Evolutionary conservation across 1,140 invertebrate genomes (phyloP).

Genomic region (Caerostris extrusa): DNA sequence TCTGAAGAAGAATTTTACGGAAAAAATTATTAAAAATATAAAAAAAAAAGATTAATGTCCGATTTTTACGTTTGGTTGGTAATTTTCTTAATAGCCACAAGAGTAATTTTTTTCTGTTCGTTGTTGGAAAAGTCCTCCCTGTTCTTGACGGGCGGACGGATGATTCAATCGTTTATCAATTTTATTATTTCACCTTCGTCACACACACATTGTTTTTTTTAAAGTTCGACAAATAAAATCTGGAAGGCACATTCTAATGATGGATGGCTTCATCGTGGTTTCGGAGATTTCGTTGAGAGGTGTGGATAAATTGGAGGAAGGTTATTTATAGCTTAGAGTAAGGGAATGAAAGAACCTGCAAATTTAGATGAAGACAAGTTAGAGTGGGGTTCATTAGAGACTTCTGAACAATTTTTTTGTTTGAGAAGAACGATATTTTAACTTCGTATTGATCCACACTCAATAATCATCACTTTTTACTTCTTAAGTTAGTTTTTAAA

Average conservation of each 20-base stretch:
- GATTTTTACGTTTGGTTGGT: neutral
- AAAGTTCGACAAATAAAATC: neutral
- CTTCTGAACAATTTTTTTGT: too few relatives aligned
- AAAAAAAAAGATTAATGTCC: neutral
- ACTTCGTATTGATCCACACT: too few relatives aligned
- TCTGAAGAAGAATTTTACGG: neutral
- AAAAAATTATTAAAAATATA: neutral
- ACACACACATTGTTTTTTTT: neutral
- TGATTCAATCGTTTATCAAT: neutral
- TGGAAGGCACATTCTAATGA: neutral
- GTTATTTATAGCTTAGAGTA: too few relatives aligned
- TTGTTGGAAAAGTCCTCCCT: neutral
- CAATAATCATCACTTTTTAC: too few relatives aligned
- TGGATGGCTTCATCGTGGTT: neutral
- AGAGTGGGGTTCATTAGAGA: neutral
- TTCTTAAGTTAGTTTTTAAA: too few relatives aligned
- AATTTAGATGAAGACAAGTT: neutral
- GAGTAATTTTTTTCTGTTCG: neutral
- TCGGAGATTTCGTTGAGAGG: too few relatives aligned
- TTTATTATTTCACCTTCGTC: neutral
- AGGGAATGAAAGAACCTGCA: too few relatives aligned
- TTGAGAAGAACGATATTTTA: too few relatives aligned
- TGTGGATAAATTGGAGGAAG: too few relatives aligned
- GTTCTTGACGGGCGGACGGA: neutral
- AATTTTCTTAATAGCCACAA: neutral